Base-by-base conservation (phyloP, 2,888 invertebrate species). In the Parnassius apollo region DNA sequence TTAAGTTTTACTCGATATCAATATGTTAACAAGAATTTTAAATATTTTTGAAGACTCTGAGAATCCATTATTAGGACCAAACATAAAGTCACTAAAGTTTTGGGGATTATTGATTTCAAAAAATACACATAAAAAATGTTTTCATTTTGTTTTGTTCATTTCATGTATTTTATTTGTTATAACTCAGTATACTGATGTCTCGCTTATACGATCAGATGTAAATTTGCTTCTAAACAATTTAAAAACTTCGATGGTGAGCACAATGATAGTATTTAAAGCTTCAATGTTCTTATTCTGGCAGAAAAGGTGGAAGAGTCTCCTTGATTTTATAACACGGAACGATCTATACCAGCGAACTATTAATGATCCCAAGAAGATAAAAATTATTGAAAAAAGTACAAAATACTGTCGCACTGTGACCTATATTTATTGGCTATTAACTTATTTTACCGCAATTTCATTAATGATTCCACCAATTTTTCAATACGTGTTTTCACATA, bases 61-160 rank as follows among this genome's bases (percentile, higher is more conserved):
- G n/a, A 71, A 71, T 18, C 85, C 86, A 2, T 68, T 86, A 45
- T 66, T 87, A 2, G 86, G 86, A 0, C 86, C 86, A 3, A 86
- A 86, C 63, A 71, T 86, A 0, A 80, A 75, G 45, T 79, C 80
- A 0, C 67, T 87, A n/a, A 58, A 82, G 69, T 85, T 86, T 56
- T 86, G 86, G 86, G 86, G 86, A 0, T 61, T 87, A 0, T 50
- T 86, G 4, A 67, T 86, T 3, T 85, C 86, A 0, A 65, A 78
- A 45, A 80, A 75, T 45, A 9, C 54, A 1, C 66, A 64, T 0
- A 73, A 66, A 58, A 80, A 69, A 65, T 70, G 66, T 60, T 75
- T 85, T 42, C 83, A 80, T 54, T 46, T 82, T 0, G 44, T 75
- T 2, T 76, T 83, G 74, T 81, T 85, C 68, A n/a, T 78, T 7